These are phyloP conservation scores for Ellobius talpinus DNA, from an alignment of 2,113 vertebrate species.

Conservation along the genomic window DNA sequence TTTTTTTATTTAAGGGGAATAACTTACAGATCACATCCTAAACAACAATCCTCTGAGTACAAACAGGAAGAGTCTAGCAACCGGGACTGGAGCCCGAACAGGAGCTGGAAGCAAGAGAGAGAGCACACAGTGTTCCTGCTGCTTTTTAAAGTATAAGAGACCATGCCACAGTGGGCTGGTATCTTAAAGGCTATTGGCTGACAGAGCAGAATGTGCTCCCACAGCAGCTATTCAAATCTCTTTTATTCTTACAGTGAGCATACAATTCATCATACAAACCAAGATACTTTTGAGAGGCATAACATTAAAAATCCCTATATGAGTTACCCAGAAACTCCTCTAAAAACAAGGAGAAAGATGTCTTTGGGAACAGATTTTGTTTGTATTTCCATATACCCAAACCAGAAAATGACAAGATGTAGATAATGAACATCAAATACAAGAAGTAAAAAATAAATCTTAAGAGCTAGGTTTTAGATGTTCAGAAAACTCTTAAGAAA, in stretches of 20 bases:
- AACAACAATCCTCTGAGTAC: no score
- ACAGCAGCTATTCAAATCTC: neutral
- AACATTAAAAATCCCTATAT: conserved; percentile 35
- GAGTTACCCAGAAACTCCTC: neutral
- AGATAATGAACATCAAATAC: neutral
- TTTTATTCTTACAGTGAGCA: conserved; percentile 5
- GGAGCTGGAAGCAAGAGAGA: no score
- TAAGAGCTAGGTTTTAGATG: neutral
- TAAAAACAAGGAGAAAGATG: neutral
- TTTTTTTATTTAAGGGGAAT: no score
- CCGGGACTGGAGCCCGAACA: no score
- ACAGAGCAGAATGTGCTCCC: no score
- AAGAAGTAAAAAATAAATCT: neutral
- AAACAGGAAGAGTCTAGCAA: no score
- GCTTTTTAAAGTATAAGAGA: no score
- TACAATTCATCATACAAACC: conserved; percentile 49
- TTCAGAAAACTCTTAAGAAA: neutral
- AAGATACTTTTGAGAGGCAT: neutral
- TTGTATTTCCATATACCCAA: neutral
- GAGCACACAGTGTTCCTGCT: no score
- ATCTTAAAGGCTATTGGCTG: no score
- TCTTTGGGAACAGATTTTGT: neutral
- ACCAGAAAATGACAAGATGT: neutral
- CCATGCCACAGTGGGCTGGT: no score
- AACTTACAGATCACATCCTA: no score